Conservation (phyloP, 1,140 invertebrate species). For the Bombus turneri region DNA sequence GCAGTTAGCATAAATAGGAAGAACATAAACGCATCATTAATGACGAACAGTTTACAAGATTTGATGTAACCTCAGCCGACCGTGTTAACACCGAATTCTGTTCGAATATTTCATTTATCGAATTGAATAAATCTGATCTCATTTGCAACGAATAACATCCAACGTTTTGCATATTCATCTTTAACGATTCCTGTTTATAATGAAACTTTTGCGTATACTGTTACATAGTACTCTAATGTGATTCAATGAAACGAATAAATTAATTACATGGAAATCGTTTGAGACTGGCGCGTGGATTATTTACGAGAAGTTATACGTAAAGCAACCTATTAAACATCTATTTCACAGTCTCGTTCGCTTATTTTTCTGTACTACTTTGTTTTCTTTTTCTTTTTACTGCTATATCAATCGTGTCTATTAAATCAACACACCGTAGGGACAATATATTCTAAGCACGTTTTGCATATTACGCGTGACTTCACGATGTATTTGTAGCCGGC, state of each 20-base stretch:
- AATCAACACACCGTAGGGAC: background rate
- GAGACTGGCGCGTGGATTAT: background rate
- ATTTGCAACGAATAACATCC: background rate
- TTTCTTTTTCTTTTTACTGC: background rate
- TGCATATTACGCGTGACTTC: constrained; percentile 15
- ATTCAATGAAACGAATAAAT: background rate
- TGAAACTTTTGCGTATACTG: background rate
- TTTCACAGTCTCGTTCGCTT: background rate
- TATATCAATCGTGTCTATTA: background rate
- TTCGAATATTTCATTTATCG: constrained; percentile 15
- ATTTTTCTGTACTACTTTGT: background rate
- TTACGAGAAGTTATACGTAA: background rate
- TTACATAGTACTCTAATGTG: background rate
- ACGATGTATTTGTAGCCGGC: constrained; percentile 3
- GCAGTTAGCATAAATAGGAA: constrained; percentile 18
- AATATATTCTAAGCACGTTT: constrained; percentile 11
- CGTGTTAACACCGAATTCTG: background rate
- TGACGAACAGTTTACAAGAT: constrained; percentile 20
- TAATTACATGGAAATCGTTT: background rate
- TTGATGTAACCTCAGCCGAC: constrained; percentile 35
- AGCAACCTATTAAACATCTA: background rate
- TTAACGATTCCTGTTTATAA: too few species aligned
- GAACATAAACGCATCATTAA: constrained; percentile 7
- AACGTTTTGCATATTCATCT: background rate
- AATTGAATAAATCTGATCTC: constrained; percentile 25